Evolutionary conservation across 2,113 vertebrate genomes (phyloP).

Genomic region (Quiscalus mexicanus): DNA sequence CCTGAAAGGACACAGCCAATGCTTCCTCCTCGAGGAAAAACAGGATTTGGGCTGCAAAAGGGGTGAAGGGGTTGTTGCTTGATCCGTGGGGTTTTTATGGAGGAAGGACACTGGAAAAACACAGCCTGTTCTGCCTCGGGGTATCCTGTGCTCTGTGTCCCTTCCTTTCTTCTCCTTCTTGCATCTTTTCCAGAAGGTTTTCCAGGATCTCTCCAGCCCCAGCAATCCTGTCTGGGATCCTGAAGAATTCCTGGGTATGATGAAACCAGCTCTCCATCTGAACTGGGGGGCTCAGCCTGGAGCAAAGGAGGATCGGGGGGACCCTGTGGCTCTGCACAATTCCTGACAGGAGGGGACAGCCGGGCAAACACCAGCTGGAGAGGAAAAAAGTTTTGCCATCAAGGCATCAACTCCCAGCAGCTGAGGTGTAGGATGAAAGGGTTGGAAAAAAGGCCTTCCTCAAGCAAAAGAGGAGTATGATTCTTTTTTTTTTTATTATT

Average conservation of each 20-base stretch:
- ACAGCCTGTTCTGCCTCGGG: rapidly evolving
- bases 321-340: not conserved
- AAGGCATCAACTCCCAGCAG: not conserved
- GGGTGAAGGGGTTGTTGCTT: not conserved
- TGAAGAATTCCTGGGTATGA: not conserved
- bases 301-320: not conserved
- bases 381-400: not conserved
- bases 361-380: not conserved
- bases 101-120: not conserved
- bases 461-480: not conserved
- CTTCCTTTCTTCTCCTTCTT: not conserved
- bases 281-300: not conserved
- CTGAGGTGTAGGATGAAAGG: not conserved
- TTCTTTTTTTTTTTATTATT: not conserved
- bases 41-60: not conserved
- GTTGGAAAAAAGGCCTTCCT: not conserved
- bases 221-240: not conserved
- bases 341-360: too few species aligned
- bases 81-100: rapidly evolving
- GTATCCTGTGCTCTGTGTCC: not conserved
- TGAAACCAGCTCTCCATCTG: not conserved
- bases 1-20: not conserved
- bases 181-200: not conserved
- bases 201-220: not conserved
- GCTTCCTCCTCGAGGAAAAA: not conserved